These are phyloP conservation scores for Andrena fulva DNA, from an alignment of 2,888 invertebrate species.

Conservation along the genomic window DNA sequence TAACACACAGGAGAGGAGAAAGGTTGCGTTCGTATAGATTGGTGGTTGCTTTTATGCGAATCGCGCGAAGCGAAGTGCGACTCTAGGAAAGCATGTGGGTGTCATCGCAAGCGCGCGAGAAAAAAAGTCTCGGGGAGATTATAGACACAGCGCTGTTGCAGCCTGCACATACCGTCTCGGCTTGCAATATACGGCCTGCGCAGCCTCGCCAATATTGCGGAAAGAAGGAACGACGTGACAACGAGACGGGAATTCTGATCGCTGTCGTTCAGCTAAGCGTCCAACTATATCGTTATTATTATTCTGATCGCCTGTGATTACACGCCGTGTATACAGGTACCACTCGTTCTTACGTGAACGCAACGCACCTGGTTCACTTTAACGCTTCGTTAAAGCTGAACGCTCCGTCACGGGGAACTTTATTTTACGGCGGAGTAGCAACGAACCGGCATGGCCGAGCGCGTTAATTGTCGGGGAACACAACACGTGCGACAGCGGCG, in stretches of 20 bases:
- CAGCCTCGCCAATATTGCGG: slow-evolving; percentile 49
- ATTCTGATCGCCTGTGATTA: slow-evolving; percentile 58
- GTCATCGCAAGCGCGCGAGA: slow-evolving; percentile 71
- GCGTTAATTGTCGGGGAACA: slow-evolving; percentile 58
- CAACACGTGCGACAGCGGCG: slow-evolving; percentile 9
- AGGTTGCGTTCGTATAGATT: slow-evolving; percentile 79
- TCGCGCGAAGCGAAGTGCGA: slow-evolving; percentile 66
- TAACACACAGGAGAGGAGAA: slow-evolving; percentile 84
- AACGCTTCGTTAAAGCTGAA: slow-evolving; percentile 83
- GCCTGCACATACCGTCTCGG: slow-evolving; percentile 13
- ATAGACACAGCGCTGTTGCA: slow-evolving; percentile 45
- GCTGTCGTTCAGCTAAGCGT: slow-evolving; percentile 7
- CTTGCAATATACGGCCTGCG: slow-evolving; percentile 43
- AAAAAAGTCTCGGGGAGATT: slow-evolving; percentile 55
- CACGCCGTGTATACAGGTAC: slow-evolving; percentile 54
- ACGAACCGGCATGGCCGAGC: slow-evolving; percentile 26
- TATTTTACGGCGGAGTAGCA: slow-evolving; percentile 67
- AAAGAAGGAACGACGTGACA: slow-evolving; percentile 46
- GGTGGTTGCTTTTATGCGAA: slow-evolving; percentile 83
- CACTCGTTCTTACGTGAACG: slow-evolving; percentile 70
- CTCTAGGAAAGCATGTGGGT: slow-evolving; percentile 70
- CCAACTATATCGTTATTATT: slow-evolving; percentile 27
- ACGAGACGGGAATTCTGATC: slow-evolving; percentile 44
- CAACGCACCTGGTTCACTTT: slow-evolving; percentile 80
- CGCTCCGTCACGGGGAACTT: slow-evolving; percentile 78